A percentile compares a stretch with the other conserved stretches of the same genome.
phyloP scores from a whole-genome alignment of 2,888 invertebrate species.

The Polydrusus cervinus region DNA sequence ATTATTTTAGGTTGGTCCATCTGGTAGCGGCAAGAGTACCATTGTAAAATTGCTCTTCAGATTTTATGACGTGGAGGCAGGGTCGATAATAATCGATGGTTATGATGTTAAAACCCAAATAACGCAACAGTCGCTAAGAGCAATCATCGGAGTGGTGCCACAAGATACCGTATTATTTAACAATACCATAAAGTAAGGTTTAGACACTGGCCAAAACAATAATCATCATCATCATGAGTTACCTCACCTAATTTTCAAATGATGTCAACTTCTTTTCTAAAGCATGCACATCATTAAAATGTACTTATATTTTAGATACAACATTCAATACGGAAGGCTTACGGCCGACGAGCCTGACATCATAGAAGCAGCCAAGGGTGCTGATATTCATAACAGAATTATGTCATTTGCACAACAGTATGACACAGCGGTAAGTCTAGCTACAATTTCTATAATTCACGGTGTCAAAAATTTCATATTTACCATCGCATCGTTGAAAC shows the following conservation, averaged over 20 bases:
- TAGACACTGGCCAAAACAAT: too few relatives aligned
- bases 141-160: constrained; percentile 94
- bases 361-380: constrained; percentile 90
- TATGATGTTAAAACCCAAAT: constrained; percentile 88
- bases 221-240: too few relatives aligned
- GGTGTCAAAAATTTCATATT: too few relatives aligned
- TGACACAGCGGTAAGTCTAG: constrained; percentile 79
- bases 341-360: constrained; percentile 87
- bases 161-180: constrained; percentile 98
- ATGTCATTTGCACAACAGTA: constrained; percentile 92
- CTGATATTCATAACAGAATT: constrained; percentile 95
- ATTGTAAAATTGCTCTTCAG: constrained; percentile 95
- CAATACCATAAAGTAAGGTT: constrained; percentile 84
- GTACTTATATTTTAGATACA: constrained; percentile 78
- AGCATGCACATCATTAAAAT: too few relatives aligned
- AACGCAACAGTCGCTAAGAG: constrained; percentile 87
- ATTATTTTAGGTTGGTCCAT: constrained; percentile 83
- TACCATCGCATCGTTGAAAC: too few relatives aligned
- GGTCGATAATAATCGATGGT: constrained; percentile 90
- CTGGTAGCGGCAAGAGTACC: constrained; percentile 96
- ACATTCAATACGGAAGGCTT: constrained; percentile 93
- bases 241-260: too few relatives aligned
- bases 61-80: constrained; percentile 95
- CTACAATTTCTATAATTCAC: background rate
- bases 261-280: too few relatives aligned